Evolutionary conservation across 2,113 vertebrate species (phyloP), one percentile per base, ranked within the genome.

Genomic region (Neofelis nebulosa): DNA sequence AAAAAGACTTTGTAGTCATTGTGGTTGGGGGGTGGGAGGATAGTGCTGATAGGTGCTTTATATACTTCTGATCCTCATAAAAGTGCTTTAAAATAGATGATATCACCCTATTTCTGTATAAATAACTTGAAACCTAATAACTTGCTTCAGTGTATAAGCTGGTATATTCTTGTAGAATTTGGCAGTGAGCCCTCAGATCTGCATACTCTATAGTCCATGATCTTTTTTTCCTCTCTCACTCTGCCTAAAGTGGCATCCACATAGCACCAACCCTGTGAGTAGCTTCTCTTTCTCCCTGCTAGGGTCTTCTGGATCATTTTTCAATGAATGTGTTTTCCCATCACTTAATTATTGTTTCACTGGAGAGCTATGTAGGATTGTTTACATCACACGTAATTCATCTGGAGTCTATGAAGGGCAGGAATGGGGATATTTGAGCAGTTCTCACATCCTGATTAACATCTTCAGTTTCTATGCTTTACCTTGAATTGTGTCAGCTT

Each of bases 381-480:
- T 95, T 89, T 79, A 82, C 27, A 80, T 79, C 36, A 74, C 23
- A 83, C 7, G 95, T 89, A 97, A 48, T 97, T 82, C 14, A 80
- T 36, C 29, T 90, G 14, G n/a, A 88, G 29, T 89, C 78, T 83
- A 45, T 90, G 78, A 96, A 84, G 25, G 66, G 69, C 45, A 82
- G 19, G 61, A 73, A 86, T 93, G 16, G 36, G n/a, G 38, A 95
- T 84, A 19, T 91, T 83, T 84, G 80, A 91, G 50, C 36, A 76
- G 7, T 94, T 96, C 86, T 96, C 61, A 94, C 48, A 89, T 61
- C 19, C 76, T 93, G 65, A 95, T 91, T 91, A 96, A 91, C 29
- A 81, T 76, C 11, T 73, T 36, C 10, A 76, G 4, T 91, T 92
- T 79, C 76, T 76, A 21, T 93, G 25, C 23, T 95, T 94, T 92